Evolutionary conservation across 2,113 vertebrate species (phyloP).

Genomic region (Eptesicus fuscus): DNA sequence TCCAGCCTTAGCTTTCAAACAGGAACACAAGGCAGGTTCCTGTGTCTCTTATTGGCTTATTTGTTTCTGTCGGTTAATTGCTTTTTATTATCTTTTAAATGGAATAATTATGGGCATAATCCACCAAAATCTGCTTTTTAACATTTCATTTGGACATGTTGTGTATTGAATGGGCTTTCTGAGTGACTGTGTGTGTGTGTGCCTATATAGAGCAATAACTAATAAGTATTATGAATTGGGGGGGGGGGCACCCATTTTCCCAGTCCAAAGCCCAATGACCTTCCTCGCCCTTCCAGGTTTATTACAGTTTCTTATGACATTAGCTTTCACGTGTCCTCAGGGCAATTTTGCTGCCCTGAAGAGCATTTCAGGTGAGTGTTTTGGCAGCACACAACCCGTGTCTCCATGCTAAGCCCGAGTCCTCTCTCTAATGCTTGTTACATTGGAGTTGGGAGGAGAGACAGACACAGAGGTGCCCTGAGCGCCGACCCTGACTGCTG

Average conservation of each 20-base stretch:
- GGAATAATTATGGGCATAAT: neutral
- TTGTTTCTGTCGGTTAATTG: neutral
- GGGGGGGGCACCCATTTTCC: neutral
- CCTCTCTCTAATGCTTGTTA: neutral
- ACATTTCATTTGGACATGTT: neutral
- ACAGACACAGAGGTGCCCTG: neutral
- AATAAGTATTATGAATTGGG: neutral
- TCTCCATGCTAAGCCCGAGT: neutral
- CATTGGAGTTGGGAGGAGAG: rapidly evolving
- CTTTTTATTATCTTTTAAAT: neutral
- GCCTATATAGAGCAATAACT: too few relatives aligned
- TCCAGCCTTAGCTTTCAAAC: neutral
- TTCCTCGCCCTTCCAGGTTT: neutral
- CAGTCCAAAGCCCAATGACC: neutral
- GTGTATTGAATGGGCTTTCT: neutral
- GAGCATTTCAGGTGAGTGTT: neutral
- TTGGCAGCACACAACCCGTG: neutral
- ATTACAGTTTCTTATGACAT: neutral
- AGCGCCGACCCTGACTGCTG: neutral
- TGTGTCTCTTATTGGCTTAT: neutral
- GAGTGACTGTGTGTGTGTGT: neutral
- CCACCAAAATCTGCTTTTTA: neutral
- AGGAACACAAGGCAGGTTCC: neutral
- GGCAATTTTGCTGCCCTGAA: neutral
- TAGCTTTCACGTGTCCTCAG: neutral